These are phyloP conservation scores for Drosophila melanosoma DNA, from an alignment of 2,888 invertebrate species.

Conservation along the genomic window DNA sequence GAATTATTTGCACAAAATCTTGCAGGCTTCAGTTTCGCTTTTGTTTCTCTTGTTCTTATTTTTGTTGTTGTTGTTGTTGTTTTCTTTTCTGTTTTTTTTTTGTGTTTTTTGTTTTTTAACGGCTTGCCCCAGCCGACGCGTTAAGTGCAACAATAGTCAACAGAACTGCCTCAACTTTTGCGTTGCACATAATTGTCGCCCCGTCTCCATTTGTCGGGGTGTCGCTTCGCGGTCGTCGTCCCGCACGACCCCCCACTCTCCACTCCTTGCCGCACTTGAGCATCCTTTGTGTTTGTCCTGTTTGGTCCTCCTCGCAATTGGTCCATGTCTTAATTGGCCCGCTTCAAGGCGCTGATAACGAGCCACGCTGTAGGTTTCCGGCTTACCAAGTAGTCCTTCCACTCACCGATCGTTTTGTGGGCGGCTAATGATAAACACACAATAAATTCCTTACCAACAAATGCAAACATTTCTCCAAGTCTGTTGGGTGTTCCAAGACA, in stretches of 20 bases:
- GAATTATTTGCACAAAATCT: slow-evolving; percentile 78
- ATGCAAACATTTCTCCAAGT: not conserved
- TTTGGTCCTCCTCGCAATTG: slow-evolving; percentile 78
- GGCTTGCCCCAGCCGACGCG: slow-evolving; percentile 4
- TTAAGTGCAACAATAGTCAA: slow-evolving; percentile 47
- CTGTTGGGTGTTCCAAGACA: not conserved
- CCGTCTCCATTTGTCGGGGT: slow-evolving; percentile 35
- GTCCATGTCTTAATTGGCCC: slow-evolving; percentile 85
- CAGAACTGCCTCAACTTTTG: slow-evolving; percentile 12
- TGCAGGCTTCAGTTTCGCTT: slow-evolving; percentile 51
- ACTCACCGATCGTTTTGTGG: slow-evolving; percentile 40
- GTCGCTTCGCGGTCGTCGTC: slow-evolving; percentile 55
- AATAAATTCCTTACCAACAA: slow-evolving; percentile 21
- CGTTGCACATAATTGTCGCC: slow-evolving; percentile 44
- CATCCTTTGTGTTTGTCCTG: slow-evolving; percentile 44
- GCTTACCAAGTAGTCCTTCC: slow-evolving; percentile 7
- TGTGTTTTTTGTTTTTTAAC: slow-evolving; percentile 2
- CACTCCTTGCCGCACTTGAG: slow-evolving; percentile 18
- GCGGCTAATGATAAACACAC: slow-evolving; percentile 67
- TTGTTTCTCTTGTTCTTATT: slow-evolving; percentile 34
- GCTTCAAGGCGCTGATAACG: slow-evolving; percentile 50
- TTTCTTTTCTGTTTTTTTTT: not conserved
- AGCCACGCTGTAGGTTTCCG: slow-evolving; percentile 15
- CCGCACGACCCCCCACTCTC: not conserved
- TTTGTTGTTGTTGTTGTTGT: not conserved